Percentiles rank a stretch among this genome's conserved stretches.
Evolutionary conservation across 2,797 vertebrate species (phyloP).

Genomic region (Mastacembelus armatus): DNA sequence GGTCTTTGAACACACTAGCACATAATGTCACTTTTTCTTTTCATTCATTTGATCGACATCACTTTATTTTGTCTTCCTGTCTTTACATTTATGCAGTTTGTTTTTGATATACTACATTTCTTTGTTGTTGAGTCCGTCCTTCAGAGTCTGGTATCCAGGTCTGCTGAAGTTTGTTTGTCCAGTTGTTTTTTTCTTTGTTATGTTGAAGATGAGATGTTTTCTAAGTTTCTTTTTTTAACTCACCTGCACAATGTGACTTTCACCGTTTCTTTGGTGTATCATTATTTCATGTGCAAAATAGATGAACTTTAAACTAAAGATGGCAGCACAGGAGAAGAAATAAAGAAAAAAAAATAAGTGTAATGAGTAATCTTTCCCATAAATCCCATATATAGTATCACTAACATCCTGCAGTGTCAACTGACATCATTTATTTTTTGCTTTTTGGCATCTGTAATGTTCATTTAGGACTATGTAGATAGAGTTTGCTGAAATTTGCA

Average conservation of each 20-base stretch:
- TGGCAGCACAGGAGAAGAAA: conserved; percentile 34
- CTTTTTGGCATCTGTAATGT: no score
- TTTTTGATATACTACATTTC: conserved; percentile 39
- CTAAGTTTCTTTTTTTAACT: conserved; percentile 34
- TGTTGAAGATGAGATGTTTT: conserved; percentile 26
- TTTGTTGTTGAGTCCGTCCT: conserved; percentile 43
- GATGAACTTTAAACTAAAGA: conserved; percentile 45
- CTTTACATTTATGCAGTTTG: conserved; percentile 41
- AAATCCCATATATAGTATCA: neutral
- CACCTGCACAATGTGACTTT: conserved; percentile 41
- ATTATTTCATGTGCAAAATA: conserved; percentile 48
- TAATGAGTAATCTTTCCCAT: neutral
- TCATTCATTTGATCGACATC: conserved; percentile 1
- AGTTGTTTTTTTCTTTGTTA: neutral
- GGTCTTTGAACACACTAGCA: conserved; percentile 32
- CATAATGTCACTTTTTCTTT: conserved; percentile 34
- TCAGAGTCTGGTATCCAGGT: conserved; percentile 36
- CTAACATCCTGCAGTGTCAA: no score
- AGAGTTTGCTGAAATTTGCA: neutral
- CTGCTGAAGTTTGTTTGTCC: conserved; percentile 47
- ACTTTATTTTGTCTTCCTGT: conserved; percentile 39
- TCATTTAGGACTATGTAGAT: neutral
- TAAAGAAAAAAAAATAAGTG: conserved; percentile 7
- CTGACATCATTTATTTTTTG: neutral
- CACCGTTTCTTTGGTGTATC: conserved; percentile 21